Base-by-base conservation (phyloP, 92 coral and sea anemone species). In the Paragorgia papillata region DNA sequence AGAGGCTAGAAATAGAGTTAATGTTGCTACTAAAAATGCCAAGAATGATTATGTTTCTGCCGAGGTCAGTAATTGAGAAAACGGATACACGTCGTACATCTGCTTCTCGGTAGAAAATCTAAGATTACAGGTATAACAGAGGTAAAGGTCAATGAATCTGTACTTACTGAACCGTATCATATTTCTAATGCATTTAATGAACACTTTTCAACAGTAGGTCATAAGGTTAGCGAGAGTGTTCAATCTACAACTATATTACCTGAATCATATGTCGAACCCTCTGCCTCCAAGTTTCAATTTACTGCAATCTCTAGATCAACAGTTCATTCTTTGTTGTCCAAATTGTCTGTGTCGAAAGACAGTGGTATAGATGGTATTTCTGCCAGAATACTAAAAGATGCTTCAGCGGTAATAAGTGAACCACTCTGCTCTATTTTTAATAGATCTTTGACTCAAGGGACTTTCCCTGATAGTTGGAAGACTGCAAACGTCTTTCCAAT, bases 101-200 rank as follows among this genome's bases (percentile, higher is more conserved):
- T 4, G 43, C 50, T 34, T 28, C 28, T 53, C 31, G 73, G 41
- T 17, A 48, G 76, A 44, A 69, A 69, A 57, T 24, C 60, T 6
- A 69, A 69, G 17, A 33, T 69, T 24, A 34, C 40, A 8, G 60
- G 25, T 44, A 33, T 69, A 1, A 69, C 14, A 41, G 62, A 69
- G 22, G 22, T 69, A 25, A 27, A 44, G 27, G 50, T 57, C 7
- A 59, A 40, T 57, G 76, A 69, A 17, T 34, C 76, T 9, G 60
- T 69, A 19, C 0, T 48, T 19, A 53, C 58, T 27, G 76, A 69
- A 34, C 24, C 76, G 12, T 30, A 69, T 19, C 13, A 63, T 9
- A 78, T 78, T 50, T 54, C 74, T 18, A 78, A 78, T 31, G 65
- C 71, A 62, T 78, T 78, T 46, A 78, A 63, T 49, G 57, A 78